These are phyloP conservation scores for Salvator merianae DNA, from an alignment of 2,113 vertebrate genomes.

Conservation along the genomic window DNA sequence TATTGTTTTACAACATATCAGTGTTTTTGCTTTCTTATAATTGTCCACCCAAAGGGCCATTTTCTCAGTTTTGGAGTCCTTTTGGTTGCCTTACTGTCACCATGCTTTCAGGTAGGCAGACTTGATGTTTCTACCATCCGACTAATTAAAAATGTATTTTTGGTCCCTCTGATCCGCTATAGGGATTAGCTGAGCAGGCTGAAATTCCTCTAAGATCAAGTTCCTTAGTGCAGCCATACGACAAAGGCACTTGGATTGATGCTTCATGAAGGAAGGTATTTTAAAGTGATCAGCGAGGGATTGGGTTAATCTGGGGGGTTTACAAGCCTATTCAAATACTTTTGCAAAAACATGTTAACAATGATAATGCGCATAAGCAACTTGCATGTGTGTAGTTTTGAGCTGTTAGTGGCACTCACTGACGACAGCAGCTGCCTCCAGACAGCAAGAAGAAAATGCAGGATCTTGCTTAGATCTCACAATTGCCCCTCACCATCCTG, in stretches of 20 bases:
- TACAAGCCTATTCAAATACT: not conserved
- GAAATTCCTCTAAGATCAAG: not conserved
- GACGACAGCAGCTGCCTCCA: too few relatives aligned
- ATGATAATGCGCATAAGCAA: not conserved
- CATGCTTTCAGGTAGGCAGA: not conserved
- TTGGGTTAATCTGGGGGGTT: not conserved
- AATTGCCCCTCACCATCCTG: too few relatives aligned
- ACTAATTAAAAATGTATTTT: not conserved
- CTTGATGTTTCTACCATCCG: not conserved
- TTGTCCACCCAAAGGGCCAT: not conserved
- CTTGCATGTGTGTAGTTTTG: not conserved
- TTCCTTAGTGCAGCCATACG: not conserved
- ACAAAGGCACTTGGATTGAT: not conserved
- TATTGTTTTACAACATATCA: rapidly evolving
- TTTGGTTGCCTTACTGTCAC: rapidly evolving
- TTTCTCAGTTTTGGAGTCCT: rapidly evolving
- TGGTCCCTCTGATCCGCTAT: not conserved
- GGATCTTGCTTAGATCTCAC: too few relatives aligned
- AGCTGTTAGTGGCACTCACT: too few relatives aligned
- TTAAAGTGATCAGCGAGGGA: not conserved
- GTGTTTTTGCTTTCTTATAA: not conserved
- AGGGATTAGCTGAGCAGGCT: rapidly evolving
- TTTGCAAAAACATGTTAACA: not conserved
- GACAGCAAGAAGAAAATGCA: too few relatives aligned
- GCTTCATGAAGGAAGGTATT: not conserved